Base-by-base conservation (phyloP, 2,797 vertebrate genomes). In the Syncerus caffer region DNA sequence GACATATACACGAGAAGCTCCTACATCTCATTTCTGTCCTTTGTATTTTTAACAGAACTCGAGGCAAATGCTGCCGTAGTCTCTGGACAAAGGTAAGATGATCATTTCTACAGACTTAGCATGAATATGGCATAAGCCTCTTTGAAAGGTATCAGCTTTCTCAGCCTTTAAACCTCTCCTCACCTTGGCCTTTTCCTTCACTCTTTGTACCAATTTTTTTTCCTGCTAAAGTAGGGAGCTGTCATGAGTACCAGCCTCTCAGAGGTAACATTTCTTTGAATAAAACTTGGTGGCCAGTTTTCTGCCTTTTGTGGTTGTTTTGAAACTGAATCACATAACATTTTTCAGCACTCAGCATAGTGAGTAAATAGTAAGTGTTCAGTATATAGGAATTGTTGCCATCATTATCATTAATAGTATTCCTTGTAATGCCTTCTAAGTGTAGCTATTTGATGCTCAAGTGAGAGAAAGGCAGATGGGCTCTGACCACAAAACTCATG, bases 11-110 rank as follows among this genome's bases (percentile, higher is more conserved):
- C 38, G 57, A 95, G 53, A 74, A 94, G 60, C 78, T 95, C 88
- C 53, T 45, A 67, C 50, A 86, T 93, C 57, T 98, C 89, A 98
- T 87, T 85, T 97, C 85, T 97, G 31, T 93, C 34, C 78, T 97
- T 97, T 98, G 93, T 98, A 92, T 98, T 97, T 99, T 93, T 99
- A 98, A 98, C 98, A 99, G 99, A 99, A 95, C 98, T 98, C 92
- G 99, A 99, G 97, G 98, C 98, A 98, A 99, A 98, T 98, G 98
- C 98, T 98, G 95, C 98, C 92, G 85, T 99, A 98, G 98, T 98
- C 98, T 98, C 98, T 98, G 98, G 98, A 98, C 98, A 99, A 98
- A 99, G 98, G 99, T 99, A 99, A 98, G 98, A 98, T 97, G 97
- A 98, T 96, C 94, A 96, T 98, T 96, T 97, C 91, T 97, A 74